phyloP scores from a whole-genome alignment of 1,140 invertebrate species.

The Rhyacophila brunnea region DNA sequence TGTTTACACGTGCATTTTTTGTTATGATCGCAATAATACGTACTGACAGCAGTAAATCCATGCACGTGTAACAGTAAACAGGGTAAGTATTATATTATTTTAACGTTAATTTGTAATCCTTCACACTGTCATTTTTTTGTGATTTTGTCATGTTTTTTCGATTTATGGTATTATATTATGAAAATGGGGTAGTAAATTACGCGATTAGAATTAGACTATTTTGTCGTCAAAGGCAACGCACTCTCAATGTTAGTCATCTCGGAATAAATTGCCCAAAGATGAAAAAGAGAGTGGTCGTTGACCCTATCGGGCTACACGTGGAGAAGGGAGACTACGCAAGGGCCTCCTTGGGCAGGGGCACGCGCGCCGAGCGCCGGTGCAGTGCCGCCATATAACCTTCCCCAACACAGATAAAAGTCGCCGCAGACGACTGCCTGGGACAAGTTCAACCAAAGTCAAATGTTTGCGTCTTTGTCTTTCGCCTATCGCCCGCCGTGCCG shows the following conservation, averaged over 20 bases:
- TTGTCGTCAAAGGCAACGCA: no score
- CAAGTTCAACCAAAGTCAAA: constrained; percentile 36
- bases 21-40: no score
- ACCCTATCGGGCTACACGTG: constrained; percentile 28
- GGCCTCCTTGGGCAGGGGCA: constrained; percentile 21
- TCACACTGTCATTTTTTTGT: no score
- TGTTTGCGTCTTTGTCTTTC: constrained; percentile 9
- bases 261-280: constrained; percentile 27
- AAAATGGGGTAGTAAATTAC: no score
- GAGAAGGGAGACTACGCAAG: neutral
- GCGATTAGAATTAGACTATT: no score
- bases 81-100: no score
- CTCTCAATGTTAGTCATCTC: constrained; percentile 7
- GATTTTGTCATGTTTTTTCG: no score
- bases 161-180: neutral
- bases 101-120: no score
- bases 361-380: constrained; percentile 13
- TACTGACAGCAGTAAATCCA: no score
- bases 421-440: constrained; percentile 21
- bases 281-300: constrained; percentile 37
- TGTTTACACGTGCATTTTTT: no score
- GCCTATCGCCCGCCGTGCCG: neutral
- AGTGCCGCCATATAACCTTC: constrained; percentile 33
- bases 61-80: no score
- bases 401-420: constrained; percentile 34